phyloP scores from a whole-genome alignment of 2,113 vertebrate genomes.

The Saccopteryx leptura region DNA sequence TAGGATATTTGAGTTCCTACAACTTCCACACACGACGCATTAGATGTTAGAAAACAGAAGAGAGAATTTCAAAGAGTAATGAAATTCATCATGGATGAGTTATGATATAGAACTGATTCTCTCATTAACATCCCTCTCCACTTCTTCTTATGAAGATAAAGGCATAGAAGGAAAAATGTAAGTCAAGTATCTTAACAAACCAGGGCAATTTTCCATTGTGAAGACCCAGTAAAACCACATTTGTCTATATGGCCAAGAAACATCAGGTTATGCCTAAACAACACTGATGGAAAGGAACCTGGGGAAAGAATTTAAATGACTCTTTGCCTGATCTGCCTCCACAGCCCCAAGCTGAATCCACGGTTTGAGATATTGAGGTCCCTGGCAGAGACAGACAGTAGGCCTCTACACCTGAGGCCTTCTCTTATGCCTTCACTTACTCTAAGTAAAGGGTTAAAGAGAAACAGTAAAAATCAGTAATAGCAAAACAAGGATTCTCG shows the following conservation, averaged over 20 bases:
- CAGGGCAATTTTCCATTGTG: background rate
- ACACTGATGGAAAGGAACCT: background rate
- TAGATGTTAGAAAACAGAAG: background rate
- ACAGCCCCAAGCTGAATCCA: background rate
- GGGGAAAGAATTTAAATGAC: background rate
- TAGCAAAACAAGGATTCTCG: background rate
- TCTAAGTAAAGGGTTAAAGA: background rate
- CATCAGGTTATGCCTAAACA: background rate
- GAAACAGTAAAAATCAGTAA: background rate
- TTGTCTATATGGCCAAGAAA: background rate
- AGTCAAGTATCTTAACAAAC: background rate
- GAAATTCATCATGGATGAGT: background rate
- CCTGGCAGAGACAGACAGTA: background rate
- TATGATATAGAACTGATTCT: background rate
- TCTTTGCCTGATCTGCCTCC: background rate
- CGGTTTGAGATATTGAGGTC: background rate
- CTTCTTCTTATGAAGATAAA: background rate
- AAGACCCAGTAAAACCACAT: conserved; percentile 1
- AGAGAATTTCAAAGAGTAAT: background rate
- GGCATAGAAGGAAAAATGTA: background rate
- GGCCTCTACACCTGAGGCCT: too few relatives aligned
- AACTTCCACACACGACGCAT: background rate
- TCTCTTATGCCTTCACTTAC: background rate
- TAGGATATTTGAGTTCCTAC: background rate
- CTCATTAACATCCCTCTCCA: background rate